Evolutionary conservation across 2,888 invertebrate species (phyloP).

Genomic region (Oligia fasciuncula): DNA sequence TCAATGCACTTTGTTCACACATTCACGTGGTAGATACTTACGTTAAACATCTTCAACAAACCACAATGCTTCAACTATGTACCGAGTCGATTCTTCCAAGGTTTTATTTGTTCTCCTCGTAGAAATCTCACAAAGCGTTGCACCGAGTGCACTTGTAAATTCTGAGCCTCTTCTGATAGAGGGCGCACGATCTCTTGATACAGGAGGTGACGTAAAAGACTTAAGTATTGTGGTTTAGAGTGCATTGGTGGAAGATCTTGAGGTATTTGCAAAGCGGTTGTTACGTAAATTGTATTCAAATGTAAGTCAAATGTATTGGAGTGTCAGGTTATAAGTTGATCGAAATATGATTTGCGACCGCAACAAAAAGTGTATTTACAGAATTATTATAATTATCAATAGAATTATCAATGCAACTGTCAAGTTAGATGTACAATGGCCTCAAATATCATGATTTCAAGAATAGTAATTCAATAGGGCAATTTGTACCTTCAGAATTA

Average conservation of each 20-base stretch:
- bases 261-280: not conserved
- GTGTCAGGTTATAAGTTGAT: not conserved
- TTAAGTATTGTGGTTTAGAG: constrained; percentile 28
- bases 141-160: constrained; percentile 58
- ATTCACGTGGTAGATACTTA: constrained; percentile 15
- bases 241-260: not conserved
- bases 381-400: not conserved
- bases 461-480: no score
- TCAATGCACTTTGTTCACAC: not conserved
- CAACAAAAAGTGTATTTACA: not conserved
- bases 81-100: constrained; percentile 36
- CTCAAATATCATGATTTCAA: no score
- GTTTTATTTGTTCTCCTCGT: constrained; percentile 59
- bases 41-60: constrained; percentile 41
- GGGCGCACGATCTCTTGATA: constrained; percentile 55
- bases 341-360: not conserved
- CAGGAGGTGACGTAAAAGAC: constrained; percentile 52
- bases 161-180: constrained; percentile 57
- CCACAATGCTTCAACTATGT: constrained; percentile 36
- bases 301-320: not conserved
- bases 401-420: not conserved
- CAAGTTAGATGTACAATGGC: no score
- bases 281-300: not conserved
- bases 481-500: no score
- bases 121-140: constrained; percentile 60